Conservation (phyloP, 92 coral and sea anemone genomes). For the Micromussa lordhowensis region DNA sequence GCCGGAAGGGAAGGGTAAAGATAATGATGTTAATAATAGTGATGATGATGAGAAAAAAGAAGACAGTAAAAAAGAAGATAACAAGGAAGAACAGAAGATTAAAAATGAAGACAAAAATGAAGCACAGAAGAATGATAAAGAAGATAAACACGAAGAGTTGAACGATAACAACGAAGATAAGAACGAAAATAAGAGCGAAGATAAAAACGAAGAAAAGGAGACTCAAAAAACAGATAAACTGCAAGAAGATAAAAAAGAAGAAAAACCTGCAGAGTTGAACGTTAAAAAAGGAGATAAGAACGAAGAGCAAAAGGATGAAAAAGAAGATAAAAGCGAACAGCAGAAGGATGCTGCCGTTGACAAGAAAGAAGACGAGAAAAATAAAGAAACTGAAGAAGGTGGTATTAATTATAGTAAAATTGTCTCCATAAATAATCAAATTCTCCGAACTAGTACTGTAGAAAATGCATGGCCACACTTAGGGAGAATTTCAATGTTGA, state of each 20-base stretch:
- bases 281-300: constrained; percentile 15
- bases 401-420: background rate
- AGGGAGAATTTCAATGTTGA: background rate
- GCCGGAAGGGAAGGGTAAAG: constrained; percentile 29
- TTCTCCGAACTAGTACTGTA: background rate
- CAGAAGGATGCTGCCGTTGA: background rate
- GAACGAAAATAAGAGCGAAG: background rate
- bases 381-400: constrained; percentile 8
- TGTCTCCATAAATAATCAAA: background rate
- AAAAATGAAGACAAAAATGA: constrained; percentile 27
- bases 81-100: constrained; percentile 9
- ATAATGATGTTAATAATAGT: background rate
- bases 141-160: constrained; percentile 10
- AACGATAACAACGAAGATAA: background rate
- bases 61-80: constrained; percentile 7
- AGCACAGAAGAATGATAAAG: constrained; percentile 29
- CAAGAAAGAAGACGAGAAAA: constrained; percentile 18
- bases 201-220: constrained; percentile 20
- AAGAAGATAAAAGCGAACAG: constrained; percentile 7
- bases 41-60: constrained; percentile 49
- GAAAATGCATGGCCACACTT: background rate
- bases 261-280: background rate
- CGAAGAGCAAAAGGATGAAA: constrained; percentile 3
- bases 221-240: constrained; percentile 31
- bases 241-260: background rate